Evolutionary conservation across 2,888 invertebrate genomes (phyloP).

Genomic region (Oxycera nigricornis): DNA sequence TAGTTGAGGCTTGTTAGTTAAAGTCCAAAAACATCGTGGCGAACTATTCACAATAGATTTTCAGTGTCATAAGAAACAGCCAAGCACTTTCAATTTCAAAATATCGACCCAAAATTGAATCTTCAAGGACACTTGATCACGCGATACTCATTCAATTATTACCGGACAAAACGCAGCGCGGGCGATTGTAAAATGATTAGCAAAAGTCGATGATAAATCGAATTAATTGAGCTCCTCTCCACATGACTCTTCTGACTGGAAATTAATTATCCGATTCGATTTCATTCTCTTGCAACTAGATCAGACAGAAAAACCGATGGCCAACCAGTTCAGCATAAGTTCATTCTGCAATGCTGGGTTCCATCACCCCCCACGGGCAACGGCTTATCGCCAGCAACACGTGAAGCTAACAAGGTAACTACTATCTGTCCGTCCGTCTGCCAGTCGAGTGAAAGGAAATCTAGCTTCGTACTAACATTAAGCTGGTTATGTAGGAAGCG

Average conservation of each 20-base stretch:
- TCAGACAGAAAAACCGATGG: not conserved
- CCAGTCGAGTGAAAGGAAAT: slow-evolving; percentile 15
- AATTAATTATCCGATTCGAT: not conserved
- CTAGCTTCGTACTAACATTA: not conserved
- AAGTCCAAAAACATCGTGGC: no score
- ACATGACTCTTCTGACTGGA: not conserved
- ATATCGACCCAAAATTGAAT: no score
- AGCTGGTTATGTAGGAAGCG: not conserved
- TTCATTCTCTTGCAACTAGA: not conserved
- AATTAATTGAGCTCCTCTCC: no score
- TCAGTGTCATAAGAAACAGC: no score
- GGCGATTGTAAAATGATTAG: no score
- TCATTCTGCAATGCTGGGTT: not conserved
- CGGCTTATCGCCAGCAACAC: not conserved
- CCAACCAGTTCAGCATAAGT: not conserved
- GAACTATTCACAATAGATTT: no score
- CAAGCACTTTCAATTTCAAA: no score
- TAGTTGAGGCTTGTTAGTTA: no score
- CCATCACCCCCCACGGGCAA: not conserved
- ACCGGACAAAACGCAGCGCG: no score
- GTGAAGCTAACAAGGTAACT: not conserved
- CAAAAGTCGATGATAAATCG: no score
- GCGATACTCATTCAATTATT: no score
- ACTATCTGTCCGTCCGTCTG: not conserved
- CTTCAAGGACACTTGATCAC: no score